Base-by-base conservation (phyloP, 2,888 invertebrate genomes). In the Micoletzkya japonica region DNA sequence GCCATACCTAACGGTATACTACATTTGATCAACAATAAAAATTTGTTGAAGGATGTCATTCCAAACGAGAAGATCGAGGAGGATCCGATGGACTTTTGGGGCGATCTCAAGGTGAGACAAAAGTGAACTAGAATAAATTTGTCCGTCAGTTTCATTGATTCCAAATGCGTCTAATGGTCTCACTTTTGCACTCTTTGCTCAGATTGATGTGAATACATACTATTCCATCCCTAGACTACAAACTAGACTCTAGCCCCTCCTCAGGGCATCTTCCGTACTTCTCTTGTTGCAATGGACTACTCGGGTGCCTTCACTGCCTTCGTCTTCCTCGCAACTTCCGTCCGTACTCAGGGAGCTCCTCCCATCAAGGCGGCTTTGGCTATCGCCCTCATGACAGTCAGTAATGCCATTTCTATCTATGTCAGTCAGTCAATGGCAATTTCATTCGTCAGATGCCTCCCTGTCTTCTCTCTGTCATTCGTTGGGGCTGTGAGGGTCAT, bases 401-500 rank as follows among this genome's bases (percentile, higher is more conserved):
- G n/a, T n/a, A n/a, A n/a, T n/a, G n/a, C n/a, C n/a, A n/a, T n/a
- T n/a, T n/a, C n/a, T n/a, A n/a, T n/a, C n/a, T n/a, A n/a, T n/a
- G n/a, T n/a, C n/a, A n/a, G n/a, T n/a, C n/a, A n/a, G n/a, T n/a
- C n/a, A n/a, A n/a, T n/a, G n/a, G n/a, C 24, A 52, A 52, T 28
- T 28, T 39, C 39, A 26, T n/a, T 36, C 0, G 20, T 58, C 32
- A 77, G 76, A 52, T 78, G 17, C 74, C 77, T 34, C 80, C 80
- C 0, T 63, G 69, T 1, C 66, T 77, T 36, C 74, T 74, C 26
- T 74, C 76, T 0, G 70, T 78, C 2, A 49, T 80, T 2, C 72
- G 74, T 37, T 60, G 69, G 4, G 80, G 80, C 17, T 80, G 80
- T 70, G 77, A 80, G 58, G 77, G 78, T 2, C 77, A 77, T 70